Conservation (phyloP, 2,888 invertebrate genomes). For the Drosophila histrio region DNA sequence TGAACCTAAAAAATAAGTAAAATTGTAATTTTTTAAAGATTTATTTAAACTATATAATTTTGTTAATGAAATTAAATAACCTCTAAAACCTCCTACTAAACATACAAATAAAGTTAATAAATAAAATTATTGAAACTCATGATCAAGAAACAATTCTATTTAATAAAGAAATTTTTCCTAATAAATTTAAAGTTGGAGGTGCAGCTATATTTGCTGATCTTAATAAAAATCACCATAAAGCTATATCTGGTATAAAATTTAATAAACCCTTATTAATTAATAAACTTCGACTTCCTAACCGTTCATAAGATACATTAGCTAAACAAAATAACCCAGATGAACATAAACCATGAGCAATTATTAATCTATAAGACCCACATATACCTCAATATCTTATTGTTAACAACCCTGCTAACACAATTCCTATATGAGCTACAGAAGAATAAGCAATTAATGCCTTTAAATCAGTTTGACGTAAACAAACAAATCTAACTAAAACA, state of each 20-base stretch:
- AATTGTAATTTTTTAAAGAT: constrained; percentile 72
- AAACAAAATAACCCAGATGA: constrained; percentile 88
- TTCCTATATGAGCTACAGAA: constrained; percentile 89
- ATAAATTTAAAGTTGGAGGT: constrained; percentile 88
- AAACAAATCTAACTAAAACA: constrained; percentile 86
- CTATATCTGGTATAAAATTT: constrained; percentile 86
- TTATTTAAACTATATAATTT: constrained; percentile 33
- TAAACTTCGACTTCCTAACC: constrained; percentile 86
- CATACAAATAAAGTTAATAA: constrained; percentile 86
- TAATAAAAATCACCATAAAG: constrained; percentile 88
- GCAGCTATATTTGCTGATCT: constrained; percentile 87
- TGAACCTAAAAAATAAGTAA: constrained; percentile 80
- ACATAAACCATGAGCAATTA: constrained; percentile 88
- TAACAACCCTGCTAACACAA: constrained; percentile 87
- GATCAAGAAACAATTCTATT: constrained; percentile 86
- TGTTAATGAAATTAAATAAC: constrained; percentile 84
- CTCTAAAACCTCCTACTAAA: constrained; percentile 83
- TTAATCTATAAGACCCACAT: constrained; percentile 86
- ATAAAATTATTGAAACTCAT: constrained; percentile 85
- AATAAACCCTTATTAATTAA: constrained; percentile 87
- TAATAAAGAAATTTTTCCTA: constrained; percentile 88
- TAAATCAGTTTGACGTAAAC: constrained; percentile 89
- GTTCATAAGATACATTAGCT: constrained; percentile 88
- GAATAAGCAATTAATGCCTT: constrained; percentile 87
- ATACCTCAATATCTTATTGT: constrained; percentile 86